Base-by-base conservation (phyloP, 1,140 invertebrate species). In the Drosophila parabipectinata region DNA sequence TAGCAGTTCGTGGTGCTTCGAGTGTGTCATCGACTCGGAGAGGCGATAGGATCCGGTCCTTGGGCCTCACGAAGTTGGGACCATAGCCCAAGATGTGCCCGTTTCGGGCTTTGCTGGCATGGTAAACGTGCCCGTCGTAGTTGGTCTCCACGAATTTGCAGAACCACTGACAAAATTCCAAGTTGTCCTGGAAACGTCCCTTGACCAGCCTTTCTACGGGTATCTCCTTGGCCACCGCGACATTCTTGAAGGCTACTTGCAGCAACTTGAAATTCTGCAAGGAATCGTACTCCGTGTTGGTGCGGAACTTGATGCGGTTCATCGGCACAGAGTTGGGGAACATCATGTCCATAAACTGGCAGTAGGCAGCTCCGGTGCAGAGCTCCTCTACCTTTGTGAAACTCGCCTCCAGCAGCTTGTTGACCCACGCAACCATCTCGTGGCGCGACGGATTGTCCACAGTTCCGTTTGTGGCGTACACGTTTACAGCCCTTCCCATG, bases 141-240 rank as follows among this genome's bases (percentile, higher is more conserved):
- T 66, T 66, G 45, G 63, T 59, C 12, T 63, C 47, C 1, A 64
- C 32, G 28, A 72, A 72, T 92, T 99, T 99, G 94, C 99, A 99
- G 94, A 99, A 99, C 99, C 99, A 99, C 94, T 99, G 99, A 67
- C 99, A 95, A 94, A 99, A 99, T 93, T 99, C 99, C 95, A 99
- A 99, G 94, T 99, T 99, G 93, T 99, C 98, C 95, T 98, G 97
- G 93, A 99, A 99, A 89, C 97, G 95, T 79, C 98, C 98, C 93
- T 99, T 99, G 90, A 98, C 97, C 92, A 99, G 95, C 93, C 96
- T 98, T 93, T 99, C 98, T 92, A 99, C 98, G 83, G 95, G 95
- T 95, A 99, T 96, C 93, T 98, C 21, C 21, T 21, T 21, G 21
- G 21, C 21, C 21, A 21, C 21, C 21, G 21, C 21, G 2, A 21